A percentile compares a stretch with the other conserved stretches of the same genome.
Conservation (phyloP, 2,797 vertebrate genomes). For the Falco biarmicus region DNA sequence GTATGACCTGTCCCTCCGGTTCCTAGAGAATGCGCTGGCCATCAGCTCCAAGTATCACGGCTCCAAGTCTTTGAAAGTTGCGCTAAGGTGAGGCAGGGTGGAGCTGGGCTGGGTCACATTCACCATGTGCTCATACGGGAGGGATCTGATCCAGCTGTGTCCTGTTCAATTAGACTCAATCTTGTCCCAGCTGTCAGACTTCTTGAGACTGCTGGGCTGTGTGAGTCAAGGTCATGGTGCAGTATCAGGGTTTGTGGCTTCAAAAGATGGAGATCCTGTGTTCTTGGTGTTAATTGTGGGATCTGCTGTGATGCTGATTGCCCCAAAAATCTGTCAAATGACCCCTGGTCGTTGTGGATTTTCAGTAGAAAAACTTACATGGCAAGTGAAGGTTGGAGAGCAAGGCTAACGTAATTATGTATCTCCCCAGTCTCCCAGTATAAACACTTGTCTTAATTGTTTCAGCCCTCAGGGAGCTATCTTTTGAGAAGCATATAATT, state of each 20-base stretch:
- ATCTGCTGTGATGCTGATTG: not conserved
- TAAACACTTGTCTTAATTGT: not conserved
- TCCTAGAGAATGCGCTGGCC: constrained; percentile 94
- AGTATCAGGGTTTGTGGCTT: not conserved
- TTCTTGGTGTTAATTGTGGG: not conserved
- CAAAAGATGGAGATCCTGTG: not conserved
- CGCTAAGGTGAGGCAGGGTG: constrained; percentile 87
- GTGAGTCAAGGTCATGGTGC: not conserved
- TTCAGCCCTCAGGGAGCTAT: not conserved
- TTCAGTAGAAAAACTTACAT: not conserved
- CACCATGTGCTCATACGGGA: fast-evolving
- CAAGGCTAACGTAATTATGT: not conserved
- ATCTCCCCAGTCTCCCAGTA: no score
- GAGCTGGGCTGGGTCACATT: not conserved
- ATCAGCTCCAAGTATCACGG: constrained; percentile 96
- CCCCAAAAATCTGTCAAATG: not conserved
- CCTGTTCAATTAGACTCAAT: not conserved
- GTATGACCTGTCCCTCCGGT: constrained; percentile 94
- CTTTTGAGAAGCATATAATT: not conserved
- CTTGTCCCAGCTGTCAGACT: not conserved
- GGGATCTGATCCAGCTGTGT: not conserved
- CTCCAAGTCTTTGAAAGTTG: constrained; percentile 92
- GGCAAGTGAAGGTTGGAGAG: not conserved
- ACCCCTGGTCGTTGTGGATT: not conserved
- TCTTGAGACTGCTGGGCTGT: not conserved